Evolutionary conservation across 1,140 invertebrate species (phyloP).

Genomic region (Zaprionus nigranus): DNA sequence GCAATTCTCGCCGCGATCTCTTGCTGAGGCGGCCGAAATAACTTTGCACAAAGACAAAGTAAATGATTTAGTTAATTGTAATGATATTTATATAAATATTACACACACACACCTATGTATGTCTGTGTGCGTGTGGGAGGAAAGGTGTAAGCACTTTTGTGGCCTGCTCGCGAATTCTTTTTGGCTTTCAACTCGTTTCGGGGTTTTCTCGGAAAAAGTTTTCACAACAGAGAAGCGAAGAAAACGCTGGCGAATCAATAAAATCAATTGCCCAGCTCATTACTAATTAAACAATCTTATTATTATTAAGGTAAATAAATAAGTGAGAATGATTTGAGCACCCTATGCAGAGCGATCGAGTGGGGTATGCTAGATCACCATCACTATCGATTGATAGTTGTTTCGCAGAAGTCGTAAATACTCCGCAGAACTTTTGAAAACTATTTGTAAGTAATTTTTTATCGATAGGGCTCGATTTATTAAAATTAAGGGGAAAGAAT

Average conservation of each 20-base stretch:
- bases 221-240: neutral
- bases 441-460: too few relatives aligned
- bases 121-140: conserved; percentile 14
- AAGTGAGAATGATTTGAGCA: neutral
- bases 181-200: neutral
- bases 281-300: neutral
- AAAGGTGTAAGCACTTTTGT: conserved; percentile 19
- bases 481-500: too few relatives aligned
- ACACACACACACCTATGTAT: neutral
- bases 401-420: too few relatives aligned
- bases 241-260: conserved; percentile 5
- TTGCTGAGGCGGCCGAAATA: conserved; percentile 10
- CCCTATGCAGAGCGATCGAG: neutral
- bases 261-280: neutral
- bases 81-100: conserved; percentile 6
- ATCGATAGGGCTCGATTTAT: too few relatives aligned
- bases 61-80: neutral
- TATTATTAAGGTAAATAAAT: neutral
- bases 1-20: neutral
- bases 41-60: neutral
- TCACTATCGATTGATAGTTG: too few relatives aligned
- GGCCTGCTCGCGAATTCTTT: neutral
- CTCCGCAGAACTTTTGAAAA: too few relatives aligned
- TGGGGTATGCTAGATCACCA: neutral
- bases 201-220: conserved; percentile 12